These are phyloP conservation scores for Pterostichus niger DNA, from an alignment of 2,888 invertebrate genomes.

Conservation along the genomic window DNA sequence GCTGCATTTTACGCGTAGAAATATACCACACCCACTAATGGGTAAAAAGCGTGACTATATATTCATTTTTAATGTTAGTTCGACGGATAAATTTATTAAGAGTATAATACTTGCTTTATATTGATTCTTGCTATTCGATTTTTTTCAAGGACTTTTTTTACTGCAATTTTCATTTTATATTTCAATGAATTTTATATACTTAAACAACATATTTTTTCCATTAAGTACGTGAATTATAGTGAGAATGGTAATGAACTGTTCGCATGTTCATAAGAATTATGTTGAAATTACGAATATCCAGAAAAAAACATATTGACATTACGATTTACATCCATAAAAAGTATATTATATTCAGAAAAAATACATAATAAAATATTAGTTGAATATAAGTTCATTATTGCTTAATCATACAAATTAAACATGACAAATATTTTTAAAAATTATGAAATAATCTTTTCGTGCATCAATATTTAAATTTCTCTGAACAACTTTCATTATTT, in stretches of 20 bases:
- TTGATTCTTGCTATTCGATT: neutral
- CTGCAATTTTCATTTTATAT: conserved; percentile 17
- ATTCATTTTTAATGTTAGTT: no score
- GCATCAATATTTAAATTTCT: neutral
- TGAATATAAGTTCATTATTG: neutral
- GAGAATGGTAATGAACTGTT: conserved; percentile 6
- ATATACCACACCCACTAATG: no score
- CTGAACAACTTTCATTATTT: no score
- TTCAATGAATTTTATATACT: conserved; percentile 17
- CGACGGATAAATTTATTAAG: no score
- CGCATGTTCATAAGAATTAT: conserved; percentile 29
- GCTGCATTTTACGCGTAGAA: no score
- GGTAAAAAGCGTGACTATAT: no score
- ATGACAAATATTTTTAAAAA: no score
- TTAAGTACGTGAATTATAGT: neutral
- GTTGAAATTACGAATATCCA: conserved; percentile 10
- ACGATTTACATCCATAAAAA: neutral
- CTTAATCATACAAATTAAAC: no score
- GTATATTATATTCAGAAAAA: neutral
- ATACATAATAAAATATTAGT: neutral
- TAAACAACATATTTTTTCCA: neutral
- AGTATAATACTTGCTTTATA: conserved; percentile 15
- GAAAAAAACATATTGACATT: conserved; percentile 9
- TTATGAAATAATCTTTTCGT: no score
- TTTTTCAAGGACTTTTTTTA: conserved; percentile 8